Base-by-base conservation (phyloP, 2,113 vertebrate genomes). In the Xiphophorus couchianus region DNA sequence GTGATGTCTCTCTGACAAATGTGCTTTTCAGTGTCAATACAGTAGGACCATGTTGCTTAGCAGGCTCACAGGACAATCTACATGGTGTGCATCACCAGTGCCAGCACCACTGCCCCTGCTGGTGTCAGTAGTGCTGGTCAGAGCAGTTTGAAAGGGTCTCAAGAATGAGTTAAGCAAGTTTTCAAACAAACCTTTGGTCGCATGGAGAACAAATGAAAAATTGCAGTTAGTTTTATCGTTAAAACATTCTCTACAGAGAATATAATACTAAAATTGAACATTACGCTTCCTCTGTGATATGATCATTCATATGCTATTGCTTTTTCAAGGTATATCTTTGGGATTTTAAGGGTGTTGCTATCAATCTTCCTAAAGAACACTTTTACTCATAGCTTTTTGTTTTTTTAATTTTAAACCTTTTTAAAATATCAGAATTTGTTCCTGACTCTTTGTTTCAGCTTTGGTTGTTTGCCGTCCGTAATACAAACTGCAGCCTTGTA, bases 21-120 rank as follows among this genome's bases (percentile, higher is more conserved):
- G 69, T 44, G 66, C 30, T 81, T 73, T 84, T 76, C 73, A 66
- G 54, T 77, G 76, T 73, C 83, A 76, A 79, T 76, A 58, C 71
- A 87, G 63, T 82, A 78, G 73, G 63, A 85, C 10, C 39, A 62
- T 63, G 79, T 82, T 76, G 63, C 71, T 75, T 51, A 62, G 74
- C 69, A 71, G 76, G 78, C 66, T 30, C 3, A 69, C 54, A 63
- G 81, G 62, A 84, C 74, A 78, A 48, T 81, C 76, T 74, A 42
- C 76, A 69, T 1, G 13, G 62, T 37, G 35, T 35, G 10, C 35
- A 11, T 37, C 11, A 37, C 2, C 35, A 37, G 10, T 37, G 35
- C 35, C 35, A 37, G 35, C 35, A 37, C 35, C 35, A 37, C 35
- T 37, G 35, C 66, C 66, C 64, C 54, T 62, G 69, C 39, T 19